A percentile compares a stretch with the other conserved stretches of the same genome.
Evolutionary conservation across 2,797 vertebrate genomes (phyloP).

Genomic region (Clangula hyemalis): DNA sequence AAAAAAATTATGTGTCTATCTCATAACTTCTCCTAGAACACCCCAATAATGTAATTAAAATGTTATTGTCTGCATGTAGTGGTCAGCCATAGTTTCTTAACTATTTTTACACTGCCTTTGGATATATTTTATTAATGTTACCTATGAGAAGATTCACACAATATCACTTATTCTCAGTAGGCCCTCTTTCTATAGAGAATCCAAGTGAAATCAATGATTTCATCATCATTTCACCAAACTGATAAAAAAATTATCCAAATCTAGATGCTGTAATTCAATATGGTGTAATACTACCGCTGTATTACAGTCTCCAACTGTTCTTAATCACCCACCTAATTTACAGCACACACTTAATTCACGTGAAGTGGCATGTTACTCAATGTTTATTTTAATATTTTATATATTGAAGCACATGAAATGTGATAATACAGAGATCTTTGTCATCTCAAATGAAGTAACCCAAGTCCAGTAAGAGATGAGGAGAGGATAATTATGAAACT

Average conservation of each 20-base stretch:
- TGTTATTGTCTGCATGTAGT: neutral
- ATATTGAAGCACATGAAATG: neutral
- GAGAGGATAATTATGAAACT: constrained; percentile 12
- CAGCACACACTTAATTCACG: neutral
- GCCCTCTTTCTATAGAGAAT: neutral
- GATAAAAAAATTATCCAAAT: neutral
- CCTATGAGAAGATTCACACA: neutral
- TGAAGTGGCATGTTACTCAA: neutral
- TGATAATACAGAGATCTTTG: neutral
- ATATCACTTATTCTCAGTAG: neutral
- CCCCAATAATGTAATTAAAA: neutral
- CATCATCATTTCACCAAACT: neutral
- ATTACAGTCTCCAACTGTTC: neutral
- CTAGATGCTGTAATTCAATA: neutral
- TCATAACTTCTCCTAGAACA: neutral
- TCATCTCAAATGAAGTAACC: constrained; percentile 5
- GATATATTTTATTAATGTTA: neutral
- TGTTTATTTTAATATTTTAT: neutral
- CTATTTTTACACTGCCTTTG: neutral
- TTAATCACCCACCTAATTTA: neutral
- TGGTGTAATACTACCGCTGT: neutral
- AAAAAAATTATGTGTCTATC: neutral
- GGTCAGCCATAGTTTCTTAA: neutral
- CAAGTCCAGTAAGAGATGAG: neutral
- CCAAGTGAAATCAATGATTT: neutral